These are phyloP conservation scores for Furcifer pardalis DNA, from an alignment of 2,797 vertebrate genomes.

Conservation along the genomic window DNA sequence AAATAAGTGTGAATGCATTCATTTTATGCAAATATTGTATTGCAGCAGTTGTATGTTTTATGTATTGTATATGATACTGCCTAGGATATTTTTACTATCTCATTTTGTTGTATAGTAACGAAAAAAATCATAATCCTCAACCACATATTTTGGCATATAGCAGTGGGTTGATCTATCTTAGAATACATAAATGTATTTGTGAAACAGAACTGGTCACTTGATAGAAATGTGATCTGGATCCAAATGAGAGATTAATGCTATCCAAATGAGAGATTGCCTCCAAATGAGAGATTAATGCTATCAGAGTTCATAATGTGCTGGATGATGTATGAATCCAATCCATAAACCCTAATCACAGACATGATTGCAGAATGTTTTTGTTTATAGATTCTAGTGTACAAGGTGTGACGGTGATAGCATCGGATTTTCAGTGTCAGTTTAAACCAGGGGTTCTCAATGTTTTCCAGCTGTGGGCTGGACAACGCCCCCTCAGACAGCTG, in stretches of 20 bases:
- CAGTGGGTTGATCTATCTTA: background rate
- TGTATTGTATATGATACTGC: too few species aligned
- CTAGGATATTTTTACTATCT: too few species aligned
- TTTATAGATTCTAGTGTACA: too few species aligned
- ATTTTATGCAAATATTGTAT: background rate
- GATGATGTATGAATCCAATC: background rate
- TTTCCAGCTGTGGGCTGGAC: too few species aligned
- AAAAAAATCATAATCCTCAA: background rate
- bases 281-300: background rate
- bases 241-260: background rate
- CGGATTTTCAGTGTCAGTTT: too few species aligned
- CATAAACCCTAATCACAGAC: background rate
- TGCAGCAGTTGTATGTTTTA: too few species aligned
- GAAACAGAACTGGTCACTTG: background rate
- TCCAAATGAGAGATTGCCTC: background rate
- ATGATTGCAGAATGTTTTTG: too few species aligned
- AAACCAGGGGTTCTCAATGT: too few species aligned
- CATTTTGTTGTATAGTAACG: background rate
- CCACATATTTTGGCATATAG: background rate
- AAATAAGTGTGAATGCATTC: too few species aligned
- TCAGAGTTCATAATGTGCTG: background rate
- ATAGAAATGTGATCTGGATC: background rate
- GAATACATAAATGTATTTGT: too few species aligned
- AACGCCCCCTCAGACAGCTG: too few species aligned
- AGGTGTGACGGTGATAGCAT: too few species aligned